Base-by-base conservation (phyloP, 2,888 invertebrate species). In the Drosophila longiperda region DNA sequence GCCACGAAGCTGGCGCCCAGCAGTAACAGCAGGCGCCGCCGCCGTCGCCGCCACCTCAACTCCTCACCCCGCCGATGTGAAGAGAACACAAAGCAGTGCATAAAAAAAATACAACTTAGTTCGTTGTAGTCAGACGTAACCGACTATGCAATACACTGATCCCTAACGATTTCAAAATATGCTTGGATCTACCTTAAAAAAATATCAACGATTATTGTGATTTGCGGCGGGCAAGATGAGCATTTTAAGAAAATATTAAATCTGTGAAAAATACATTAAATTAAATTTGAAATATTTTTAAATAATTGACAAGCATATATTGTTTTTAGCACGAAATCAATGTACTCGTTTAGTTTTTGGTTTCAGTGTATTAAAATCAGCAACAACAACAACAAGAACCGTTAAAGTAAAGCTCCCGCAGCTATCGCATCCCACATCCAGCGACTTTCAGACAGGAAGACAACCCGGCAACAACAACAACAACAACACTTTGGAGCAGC, bases 31-130 rank as follows among this genome's bases (percentile, higher is more conserved):
- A 3, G 38, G 9, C 17, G 8, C 40, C 40, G 40, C 4, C 38
- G 42, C n/a, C 12, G 34, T 11, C 2, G 20, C 11, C 20, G 42
- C 7, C 20, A 15, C 23, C 7, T 15, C 45, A 45, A 32, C 11
- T 4, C 42, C 38, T 55, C 60, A 59, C 7, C 8, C 36, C 29
- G 62, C 61, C 63, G 61, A 69, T 70, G 70, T 48, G 71, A 54
- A 65, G 68, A 57, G 57, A 87, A 78, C 78, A 83, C 89, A 89
- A 89, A 87, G 82, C 82, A 85, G 74, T 81, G 71, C 81, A 80
- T 80, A 80, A 79, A 77, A 73, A 80, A 54, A 38, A 55, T 8
- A 64, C 42, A 29, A 55, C n/a, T 29, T 17, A 52, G 34, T 38
- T 15, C 32, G 17, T 40, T 6, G 3, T 9, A 1, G 15, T 32